Evolutionary conservation across 2,888 invertebrate genomes (phyloP).

Genomic region (Teinopalpus imperialis): DNA sequence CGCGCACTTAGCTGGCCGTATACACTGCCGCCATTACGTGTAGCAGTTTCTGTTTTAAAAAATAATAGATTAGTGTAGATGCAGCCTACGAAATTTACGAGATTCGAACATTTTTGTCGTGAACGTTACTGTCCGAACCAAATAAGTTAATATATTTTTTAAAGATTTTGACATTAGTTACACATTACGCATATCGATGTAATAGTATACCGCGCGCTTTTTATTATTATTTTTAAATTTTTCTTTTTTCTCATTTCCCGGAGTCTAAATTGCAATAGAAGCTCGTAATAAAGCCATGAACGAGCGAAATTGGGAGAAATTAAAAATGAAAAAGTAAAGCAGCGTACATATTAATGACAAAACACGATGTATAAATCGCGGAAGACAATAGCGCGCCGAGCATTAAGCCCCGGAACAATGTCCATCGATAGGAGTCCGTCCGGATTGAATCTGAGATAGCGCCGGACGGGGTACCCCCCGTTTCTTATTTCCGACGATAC

Average conservation of each 20-base stretch:
- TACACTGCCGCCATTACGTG: conserved; percentile 28
- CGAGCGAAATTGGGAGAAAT: conserved; percentile 36
- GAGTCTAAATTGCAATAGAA: conserved; percentile 1
- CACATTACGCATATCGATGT: too few species aligned
- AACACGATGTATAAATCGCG: conserved; percentile 72
- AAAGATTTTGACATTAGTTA: too few species aligned
- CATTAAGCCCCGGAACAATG: conserved; percentile 60
- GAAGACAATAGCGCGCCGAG: conserved; percentile 64
- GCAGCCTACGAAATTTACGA: background rate
- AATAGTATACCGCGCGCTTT: too few species aligned
- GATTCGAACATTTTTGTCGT: too few species aligned
- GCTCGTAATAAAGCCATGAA: conserved; percentile 4
- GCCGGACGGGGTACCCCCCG: conserved; percentile 56
- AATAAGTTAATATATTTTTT: too few species aligned
- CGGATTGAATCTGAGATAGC: conserved; percentile 77
- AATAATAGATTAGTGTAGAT: conserved; percentile 4
- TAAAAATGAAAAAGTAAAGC: conserved; percentile 60
- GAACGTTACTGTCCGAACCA: too few species aligned
- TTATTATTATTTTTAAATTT: too few species aligned
- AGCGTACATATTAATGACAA: conserved; percentile 73
- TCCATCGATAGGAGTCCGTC: conserved; percentile 70
- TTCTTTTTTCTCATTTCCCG: background rate
- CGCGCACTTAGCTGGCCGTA: conserved; percentile 51
- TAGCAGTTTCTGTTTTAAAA: conserved; percentile 21
- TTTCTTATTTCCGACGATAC: conserved; percentile 53